These are phyloP conservation scores for Rhabditoides inermis DNA, from an alignment of 2,888 invertebrate genomes.

Conservation along the genomic window DNA sequence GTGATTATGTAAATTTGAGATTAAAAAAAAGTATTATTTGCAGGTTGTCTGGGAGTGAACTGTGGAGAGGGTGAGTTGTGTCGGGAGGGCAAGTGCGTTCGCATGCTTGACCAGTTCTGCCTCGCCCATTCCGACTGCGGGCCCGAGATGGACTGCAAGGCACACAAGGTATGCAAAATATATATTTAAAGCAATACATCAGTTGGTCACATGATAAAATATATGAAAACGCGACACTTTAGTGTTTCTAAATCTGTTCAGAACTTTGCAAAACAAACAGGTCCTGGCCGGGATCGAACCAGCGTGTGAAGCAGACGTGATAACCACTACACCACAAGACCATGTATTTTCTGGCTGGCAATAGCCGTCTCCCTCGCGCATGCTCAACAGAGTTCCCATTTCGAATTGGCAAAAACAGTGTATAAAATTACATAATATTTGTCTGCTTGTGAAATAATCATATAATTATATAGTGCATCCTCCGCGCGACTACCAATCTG, in stretches of 20 bases:
- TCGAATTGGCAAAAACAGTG: background rate
- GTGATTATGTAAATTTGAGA: too few species aligned
- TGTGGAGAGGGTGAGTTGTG: conserved; percentile 39
- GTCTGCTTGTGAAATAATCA: background rate
- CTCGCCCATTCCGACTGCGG: conserved; percentile 44
- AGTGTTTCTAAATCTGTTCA: too few species aligned
- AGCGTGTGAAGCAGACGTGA: too few species aligned
- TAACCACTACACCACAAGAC: too few species aligned
- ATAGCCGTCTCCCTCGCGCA: conserved; percentile 1
- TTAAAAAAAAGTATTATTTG: too few species aligned
- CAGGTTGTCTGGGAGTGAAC: conserved; percentile 34
- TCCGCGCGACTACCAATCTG: conserved; percentile 17
- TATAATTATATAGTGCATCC: background rate
- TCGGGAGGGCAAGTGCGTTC: conserved; percentile 39
- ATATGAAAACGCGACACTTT: too few species aligned
- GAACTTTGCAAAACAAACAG: too few species aligned
- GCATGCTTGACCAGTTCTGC: conserved; percentile 32
- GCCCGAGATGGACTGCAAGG: conserved; percentile 25
- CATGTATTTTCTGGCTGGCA: background rate
- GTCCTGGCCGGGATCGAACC: too few species aligned
- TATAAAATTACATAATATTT: too few species aligned
- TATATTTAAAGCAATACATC: too few species aligned
- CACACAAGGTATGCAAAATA: too few species aligned
- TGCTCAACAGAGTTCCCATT: conserved; percentile 1
- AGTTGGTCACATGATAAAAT: too few species aligned